These are phyloP conservation scores for Ichneumoninae sp. DNA, from an alignment of 2,888 invertebrate genomes.

Conservation along the genomic window DNA sequence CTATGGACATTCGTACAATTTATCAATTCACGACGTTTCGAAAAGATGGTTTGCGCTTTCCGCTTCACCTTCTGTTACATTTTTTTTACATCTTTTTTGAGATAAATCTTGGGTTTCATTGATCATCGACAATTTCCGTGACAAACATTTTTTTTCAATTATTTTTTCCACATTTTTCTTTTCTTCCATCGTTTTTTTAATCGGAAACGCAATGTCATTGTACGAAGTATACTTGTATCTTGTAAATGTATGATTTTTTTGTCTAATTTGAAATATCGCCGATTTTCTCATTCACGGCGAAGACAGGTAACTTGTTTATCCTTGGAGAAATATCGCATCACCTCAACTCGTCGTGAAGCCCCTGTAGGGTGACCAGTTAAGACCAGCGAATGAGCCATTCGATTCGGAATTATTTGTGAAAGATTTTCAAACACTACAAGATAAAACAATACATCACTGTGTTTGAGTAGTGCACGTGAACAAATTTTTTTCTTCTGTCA, in stretches of 20 bases:
- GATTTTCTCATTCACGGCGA: background rate
- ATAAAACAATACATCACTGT: background rate
- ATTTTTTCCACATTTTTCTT: background rate
- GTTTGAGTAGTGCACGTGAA: too few species aligned
- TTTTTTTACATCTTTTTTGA: background rate
- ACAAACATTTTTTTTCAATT: background rate
- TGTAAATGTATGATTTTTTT: too few species aligned
- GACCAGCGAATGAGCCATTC: background rate
- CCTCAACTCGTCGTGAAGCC: background rate
- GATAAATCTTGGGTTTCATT: background rate
- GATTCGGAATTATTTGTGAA: background rate
- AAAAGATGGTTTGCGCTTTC: background rate
- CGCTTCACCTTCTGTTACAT: background rate
- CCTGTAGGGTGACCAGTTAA: background rate
- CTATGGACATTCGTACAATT: background rate
- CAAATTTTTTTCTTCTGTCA: background rate
- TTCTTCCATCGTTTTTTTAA: background rate
- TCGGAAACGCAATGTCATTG: background rate
- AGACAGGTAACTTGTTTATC: background rate
- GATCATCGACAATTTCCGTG: background rate
- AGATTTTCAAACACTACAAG: background rate
- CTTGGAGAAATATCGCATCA: constrained; percentile 12
- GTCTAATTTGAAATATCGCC: background rate
- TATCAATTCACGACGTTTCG: background rate
- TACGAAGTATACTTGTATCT: background rate